Conservation (phyloP, 2,113 vertebrate species). For the Crypturellus undulatus region DNA sequence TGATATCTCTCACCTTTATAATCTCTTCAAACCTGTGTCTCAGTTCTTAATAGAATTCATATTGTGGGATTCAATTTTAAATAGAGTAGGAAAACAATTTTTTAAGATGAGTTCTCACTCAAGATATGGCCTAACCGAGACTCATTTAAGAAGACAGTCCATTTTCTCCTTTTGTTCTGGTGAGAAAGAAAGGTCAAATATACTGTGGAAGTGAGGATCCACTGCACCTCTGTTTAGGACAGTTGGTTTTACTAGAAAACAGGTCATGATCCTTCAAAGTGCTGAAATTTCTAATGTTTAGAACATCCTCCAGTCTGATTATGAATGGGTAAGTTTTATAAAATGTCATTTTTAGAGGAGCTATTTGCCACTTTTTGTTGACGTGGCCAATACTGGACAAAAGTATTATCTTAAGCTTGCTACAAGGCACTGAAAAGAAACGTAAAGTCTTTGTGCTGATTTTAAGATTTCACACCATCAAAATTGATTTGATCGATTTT, state of each 20-base stretch:
- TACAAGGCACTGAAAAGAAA: background rate
- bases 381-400: background rate
- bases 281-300: background rate
- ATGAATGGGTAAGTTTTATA: fast-evolving
- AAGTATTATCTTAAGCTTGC: background rate
- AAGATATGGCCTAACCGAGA: background rate
- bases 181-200: background rate
- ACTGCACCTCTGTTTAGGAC: background rate
- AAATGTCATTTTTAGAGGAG: background rate
- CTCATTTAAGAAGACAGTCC: background rate
- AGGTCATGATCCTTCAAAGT: background rate
- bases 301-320: background rate
- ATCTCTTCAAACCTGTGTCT: background rate
- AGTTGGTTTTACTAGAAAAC: background rate
- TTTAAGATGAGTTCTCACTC: background rate
- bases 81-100: background rate
- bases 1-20: background rate
- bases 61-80: background rate
- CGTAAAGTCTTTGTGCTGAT: background rate
- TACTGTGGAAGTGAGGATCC: background rate
- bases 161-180: background rate
- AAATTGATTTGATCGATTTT: no score
- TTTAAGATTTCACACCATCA: background rate
- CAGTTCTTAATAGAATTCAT: background rate
- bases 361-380: background rate